Base-by-base conservation (phyloP, 1,140 invertebrate genomes). In the Andrena cerasifolii region DNA sequence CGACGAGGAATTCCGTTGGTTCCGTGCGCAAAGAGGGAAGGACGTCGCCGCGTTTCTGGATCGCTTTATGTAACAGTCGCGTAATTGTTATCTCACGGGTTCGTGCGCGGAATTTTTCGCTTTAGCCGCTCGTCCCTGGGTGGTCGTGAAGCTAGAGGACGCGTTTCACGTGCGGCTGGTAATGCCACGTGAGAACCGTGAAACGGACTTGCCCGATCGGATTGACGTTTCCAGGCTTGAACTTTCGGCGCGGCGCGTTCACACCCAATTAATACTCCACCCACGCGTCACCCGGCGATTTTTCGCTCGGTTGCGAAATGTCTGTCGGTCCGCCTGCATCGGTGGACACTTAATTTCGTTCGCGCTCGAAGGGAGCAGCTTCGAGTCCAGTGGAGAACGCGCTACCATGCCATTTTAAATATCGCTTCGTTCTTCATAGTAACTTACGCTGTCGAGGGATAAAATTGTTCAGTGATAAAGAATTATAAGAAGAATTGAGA, bases 11-110 rank as follows among this genome's bases (percentile, higher is more conserved):
- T 78, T 79, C 56, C 77, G 8, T 26, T 33, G 10, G 43, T 75
- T 71, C 47, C 59, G 1, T 3, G 6, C 12, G 33, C 28, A n/a
- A 12, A 8, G 26, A 65, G 71, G 56, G 24, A 72, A 72, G 56
- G 58, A 26, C 59, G 18, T 53, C 4, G 70, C 5, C 36, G 33
- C 14, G 61, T 74, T 66, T 65, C 73, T 56, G 63, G 63, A 10
- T 43, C n/a, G 51, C 18, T 79, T 84, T 84, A 84, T 53, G 71
- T 72, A 84, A 84, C 40, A 65, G 78, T 53, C 78, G 43, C 79
- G 74, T 82, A 85, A 85, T 82, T 73, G 62, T 82, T 85, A 75
- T 75, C 70, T 74, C 26, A 73, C 63, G 65, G 61, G 26, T 51
- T 70, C 73, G 63, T 78, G 70, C 45, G 33, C 74, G 51, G 78